Evolutionary conservation across 2,113 vertebrate genomes (phyloP).

Genomic region (Struthio camelus): DNA sequence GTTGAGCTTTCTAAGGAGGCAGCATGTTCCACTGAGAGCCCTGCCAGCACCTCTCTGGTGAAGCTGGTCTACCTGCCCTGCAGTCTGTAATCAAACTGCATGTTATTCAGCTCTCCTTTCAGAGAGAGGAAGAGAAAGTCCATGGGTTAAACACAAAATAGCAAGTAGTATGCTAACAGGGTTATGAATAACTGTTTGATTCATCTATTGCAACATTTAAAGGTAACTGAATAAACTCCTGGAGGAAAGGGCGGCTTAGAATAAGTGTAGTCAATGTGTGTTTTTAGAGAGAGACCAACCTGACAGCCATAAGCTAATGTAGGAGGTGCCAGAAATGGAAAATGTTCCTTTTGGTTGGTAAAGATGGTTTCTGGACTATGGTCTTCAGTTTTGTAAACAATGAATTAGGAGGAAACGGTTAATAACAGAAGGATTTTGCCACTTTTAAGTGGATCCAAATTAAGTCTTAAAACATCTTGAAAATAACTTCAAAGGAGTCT

Average conservation of each 20-base stretch:
- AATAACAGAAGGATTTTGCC: not conserved
- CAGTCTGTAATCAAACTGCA: not conserved
- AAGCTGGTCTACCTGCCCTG: not conserved
- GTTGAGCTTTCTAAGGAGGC: not conserved
- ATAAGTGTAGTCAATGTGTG: not conserved
- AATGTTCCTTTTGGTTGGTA: not conserved
- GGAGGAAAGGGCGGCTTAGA: not conserved
- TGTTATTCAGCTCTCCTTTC: not conserved
- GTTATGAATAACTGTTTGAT: not conserved
- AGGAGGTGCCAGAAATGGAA: not conserved
- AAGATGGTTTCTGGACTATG: not conserved
- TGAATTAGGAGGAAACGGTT: not conserved
- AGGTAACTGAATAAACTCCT: not conserved
- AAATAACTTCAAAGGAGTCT: conserved; percentile 2
- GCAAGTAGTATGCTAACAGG: not conserved
- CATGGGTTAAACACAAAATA: not conserved
- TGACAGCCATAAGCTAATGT: not conserved
- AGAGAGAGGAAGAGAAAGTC: not conserved
- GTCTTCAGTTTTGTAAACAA: not conserved
- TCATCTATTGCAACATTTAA: not conserved
- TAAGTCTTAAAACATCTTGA: not conserved
- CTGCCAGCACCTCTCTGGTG: not conserved
- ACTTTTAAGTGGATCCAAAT: conserved; percentile 2
- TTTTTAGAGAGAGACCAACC: not conserved
- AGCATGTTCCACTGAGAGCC: not conserved